phyloP scores from a whole-genome alignment of 2,888 invertebrate species.

The Biston stratarius region DNA sequence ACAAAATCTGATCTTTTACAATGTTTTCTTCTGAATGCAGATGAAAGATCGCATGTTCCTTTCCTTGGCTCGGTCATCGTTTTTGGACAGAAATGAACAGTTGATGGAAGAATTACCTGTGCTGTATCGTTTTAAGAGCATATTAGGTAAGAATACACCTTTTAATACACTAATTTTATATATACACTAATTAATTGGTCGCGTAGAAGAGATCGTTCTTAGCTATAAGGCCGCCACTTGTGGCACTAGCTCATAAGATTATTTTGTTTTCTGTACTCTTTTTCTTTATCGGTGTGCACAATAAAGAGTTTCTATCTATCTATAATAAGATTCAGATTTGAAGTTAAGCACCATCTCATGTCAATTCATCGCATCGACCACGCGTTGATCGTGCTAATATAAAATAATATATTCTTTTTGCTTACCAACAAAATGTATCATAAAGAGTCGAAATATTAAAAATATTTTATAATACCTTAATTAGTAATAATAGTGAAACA shows the following conservation, averaged over 20 bases:
- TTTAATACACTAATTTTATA: neutral
- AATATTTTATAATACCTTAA: no score
- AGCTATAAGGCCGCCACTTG: no score
- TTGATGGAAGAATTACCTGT: neutral
- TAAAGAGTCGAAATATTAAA: no score
- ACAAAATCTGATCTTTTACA: neutral
- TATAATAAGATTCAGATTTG: neutral
- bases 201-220: no score
- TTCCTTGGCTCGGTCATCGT: neutral
- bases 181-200: no score
- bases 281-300: no score
- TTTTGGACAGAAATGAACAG: neutral
- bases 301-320: no score
- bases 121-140: constrained; percentile 17
- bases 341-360: neutral
- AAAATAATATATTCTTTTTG: no score
- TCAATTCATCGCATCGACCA: neutral
- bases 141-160: constrained; percentile 1
- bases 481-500: no score
- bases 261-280: no score
- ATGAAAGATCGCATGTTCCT: constrained; percentile 17
- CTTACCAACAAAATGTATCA: no score
- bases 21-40: constrained; percentile 17
- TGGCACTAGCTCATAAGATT: no score
- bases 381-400: neutral